A percentile compares a stretch with the other conserved stretches of the same genome.
Evolutionary conservation across 2,113 vertebrate genomes (phyloP).

Genomic region (Eurystomus gularis): DNA sequence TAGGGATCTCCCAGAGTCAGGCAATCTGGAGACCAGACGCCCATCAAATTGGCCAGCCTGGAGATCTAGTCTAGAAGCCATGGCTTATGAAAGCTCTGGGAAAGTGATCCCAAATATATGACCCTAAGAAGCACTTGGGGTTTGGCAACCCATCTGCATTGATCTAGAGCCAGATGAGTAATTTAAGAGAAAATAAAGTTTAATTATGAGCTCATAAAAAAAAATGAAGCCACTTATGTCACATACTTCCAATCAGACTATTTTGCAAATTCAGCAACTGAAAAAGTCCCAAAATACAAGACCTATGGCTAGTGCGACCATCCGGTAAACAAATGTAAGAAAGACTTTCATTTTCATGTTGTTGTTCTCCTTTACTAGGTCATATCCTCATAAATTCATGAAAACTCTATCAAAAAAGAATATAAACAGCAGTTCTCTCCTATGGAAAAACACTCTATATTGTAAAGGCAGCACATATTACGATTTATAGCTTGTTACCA

Average conservation of each 20-base stretch:
- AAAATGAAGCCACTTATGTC: neutral
- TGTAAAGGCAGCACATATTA: neutral
- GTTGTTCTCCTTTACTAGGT: neutral
- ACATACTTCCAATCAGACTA: neutral
- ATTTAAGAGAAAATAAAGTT: conserved; percentile 36
- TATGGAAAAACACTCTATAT: neutral
- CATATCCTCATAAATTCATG: neutral
- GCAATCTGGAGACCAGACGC: conserved; percentile 30
- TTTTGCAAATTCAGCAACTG: neutral
- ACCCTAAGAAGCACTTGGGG: neutral
- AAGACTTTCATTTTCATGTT: neutral
- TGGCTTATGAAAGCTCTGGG: neutral
- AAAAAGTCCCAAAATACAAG: neutral
- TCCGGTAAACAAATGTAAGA: neutral
- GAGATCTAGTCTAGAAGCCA: conserved; percentile 23
- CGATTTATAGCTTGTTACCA: neutral
- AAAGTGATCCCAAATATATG: neutral
- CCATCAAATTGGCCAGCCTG: neutral
- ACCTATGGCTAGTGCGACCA: neutral
- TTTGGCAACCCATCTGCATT: conserved; percentile 9
- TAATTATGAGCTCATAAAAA: conserved; percentile 8
- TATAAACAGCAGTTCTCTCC: neutral
- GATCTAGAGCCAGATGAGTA: neutral
- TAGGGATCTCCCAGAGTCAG: conserved; percentile 19
- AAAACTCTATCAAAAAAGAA: neutral